Evolutionary conservation across 2,797 vertebrate genomes (phyloP).

Genomic region (Taeniopygia guttata): DNA sequence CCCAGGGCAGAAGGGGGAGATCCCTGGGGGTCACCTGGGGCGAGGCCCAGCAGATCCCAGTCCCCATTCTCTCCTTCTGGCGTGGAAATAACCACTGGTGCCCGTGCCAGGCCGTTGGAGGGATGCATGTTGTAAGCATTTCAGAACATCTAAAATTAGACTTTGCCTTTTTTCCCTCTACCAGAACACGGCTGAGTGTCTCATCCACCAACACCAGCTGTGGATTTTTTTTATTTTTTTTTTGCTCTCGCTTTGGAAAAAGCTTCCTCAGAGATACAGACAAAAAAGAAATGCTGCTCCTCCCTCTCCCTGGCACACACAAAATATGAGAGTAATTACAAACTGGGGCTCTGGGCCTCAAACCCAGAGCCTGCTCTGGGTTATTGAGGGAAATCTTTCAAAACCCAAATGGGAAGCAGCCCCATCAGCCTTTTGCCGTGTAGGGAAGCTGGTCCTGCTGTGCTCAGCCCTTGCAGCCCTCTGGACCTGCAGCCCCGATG

Average conservation of each 20-base stretch:
- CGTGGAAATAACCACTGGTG: not conserved
- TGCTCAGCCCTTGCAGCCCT: not conserved
- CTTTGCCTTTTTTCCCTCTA: not conserved
- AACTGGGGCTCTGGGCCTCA: not conserved
- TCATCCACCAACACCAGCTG: slow-evolving; percentile 13
- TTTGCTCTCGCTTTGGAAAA: not conserved
- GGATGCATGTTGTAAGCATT: not conserved
- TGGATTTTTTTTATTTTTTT: not conserved
- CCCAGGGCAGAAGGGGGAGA: not conserved
- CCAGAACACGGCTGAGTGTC: not conserved
- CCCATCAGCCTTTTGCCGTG: not conserved
- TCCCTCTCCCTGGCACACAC: not conserved
- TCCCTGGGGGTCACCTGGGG: not conserved
- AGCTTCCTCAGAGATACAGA: not conserved
- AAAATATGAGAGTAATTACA: not conserved
- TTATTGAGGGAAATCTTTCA: not conserved
- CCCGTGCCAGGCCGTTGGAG: not conserved
- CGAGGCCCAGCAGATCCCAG: not conserved
- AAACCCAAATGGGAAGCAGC: not conserved
- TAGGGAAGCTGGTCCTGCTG: not conserved
- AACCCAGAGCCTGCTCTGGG: not conserved
- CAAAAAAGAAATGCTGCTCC: not conserved
- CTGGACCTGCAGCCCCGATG: fast-evolving
- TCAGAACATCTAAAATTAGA: slow-evolving; percentile 20
- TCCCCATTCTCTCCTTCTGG: not conserved